Percentiles rank a stretch among this genome's conserved stretches.
Conservation (phyloP, 2,797 vertebrate genomes). For the Lutjanus campechanus region DNA sequence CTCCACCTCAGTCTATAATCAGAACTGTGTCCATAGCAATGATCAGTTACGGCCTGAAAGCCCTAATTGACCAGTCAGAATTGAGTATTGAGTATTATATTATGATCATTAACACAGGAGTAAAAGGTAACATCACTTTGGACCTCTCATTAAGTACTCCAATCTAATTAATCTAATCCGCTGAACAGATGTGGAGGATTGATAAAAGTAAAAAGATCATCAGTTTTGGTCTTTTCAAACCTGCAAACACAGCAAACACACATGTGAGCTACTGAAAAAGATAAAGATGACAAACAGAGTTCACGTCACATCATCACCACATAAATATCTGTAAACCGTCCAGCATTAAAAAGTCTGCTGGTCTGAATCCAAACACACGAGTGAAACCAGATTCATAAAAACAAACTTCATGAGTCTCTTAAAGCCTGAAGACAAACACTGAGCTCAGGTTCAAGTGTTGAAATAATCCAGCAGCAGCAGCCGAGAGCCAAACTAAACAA, state of each 20-base stretch:
- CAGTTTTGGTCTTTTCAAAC: neutral
- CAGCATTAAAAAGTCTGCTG: neutral
- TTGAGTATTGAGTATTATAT: too few species aligned
- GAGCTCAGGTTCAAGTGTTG: constrained; percentile 16
- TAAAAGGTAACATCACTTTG: too few species aligned
- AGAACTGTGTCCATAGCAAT: too few species aligned
- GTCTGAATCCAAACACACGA: constrained; percentile 4
- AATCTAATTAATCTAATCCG: too few species aligned
- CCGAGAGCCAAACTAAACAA: constrained; percentile 18
- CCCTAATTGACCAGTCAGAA: too few species aligned
- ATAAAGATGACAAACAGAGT: neutral
- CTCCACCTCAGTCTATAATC: too few species aligned
- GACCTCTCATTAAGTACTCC: too few species aligned
- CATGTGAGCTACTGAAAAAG: neutral
- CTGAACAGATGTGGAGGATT: neutral
- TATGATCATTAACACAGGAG: too few species aligned
- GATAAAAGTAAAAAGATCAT: neutral
- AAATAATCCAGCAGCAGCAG: constrained; percentile 6
- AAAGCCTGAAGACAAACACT: constrained; percentile 17
- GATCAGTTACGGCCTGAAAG: too few species aligned
- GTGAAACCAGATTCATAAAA: constrained; percentile 8
- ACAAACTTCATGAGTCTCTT: constrained; percentile 19
- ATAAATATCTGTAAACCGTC: neutral
- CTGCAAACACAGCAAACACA: too few species aligned
- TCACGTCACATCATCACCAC: neutral